Base-by-base conservation (phyloP, 2,797 vertebrate genomes). In the Melanogrammus aeglefinus region DNA sequence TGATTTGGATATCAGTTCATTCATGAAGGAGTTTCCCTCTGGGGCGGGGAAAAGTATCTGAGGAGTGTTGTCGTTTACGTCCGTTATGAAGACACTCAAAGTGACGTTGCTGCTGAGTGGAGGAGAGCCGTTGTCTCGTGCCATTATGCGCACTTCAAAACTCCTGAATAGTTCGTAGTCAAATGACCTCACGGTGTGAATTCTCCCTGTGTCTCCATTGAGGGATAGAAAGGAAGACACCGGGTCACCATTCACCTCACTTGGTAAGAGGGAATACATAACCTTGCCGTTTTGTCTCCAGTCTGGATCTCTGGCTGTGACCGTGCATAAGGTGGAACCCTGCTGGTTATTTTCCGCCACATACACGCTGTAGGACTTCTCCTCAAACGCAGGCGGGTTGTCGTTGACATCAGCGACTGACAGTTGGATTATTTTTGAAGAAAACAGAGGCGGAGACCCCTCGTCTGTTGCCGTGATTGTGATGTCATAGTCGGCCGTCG, bases 371-470 rank as follows among this genome's bases (percentile, higher is more conserved):
- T 72, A 72, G 14, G 70, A 72, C 70, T 35, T 31, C 8, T 35
- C 31, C 70, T 72, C 70, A 72, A 72, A 72, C 70, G 31, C 14
- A 33, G 70, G 70, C 16, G 70, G 70, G 75, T 94, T 94, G 85
- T 92, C 92, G 73, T 92, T 94, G 75, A 83, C 84, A n/a, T 93
- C 90, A 76, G 80, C 74, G 76, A 94, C 78, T 66, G 85, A 86
- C 44, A 93, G 71, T 4, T 51, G 80, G 44, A 92, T 86, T 29
- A 78, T 82, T 78, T 82, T 85, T 78, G 85, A 87, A 39, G 86
- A 81, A 41, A 88, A 82, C 0, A 91, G 66, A 0, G 88, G 73
- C 41, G 90, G 92, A 9, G 79, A 84, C 33, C 92, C 92, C 14
- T 51, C 29, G 39, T 92, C 92, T 2, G 6, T 80, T 21, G 85